Conservation (phyloP, 2,113 vertebrate species). For the Sorex araneus region DNA sequence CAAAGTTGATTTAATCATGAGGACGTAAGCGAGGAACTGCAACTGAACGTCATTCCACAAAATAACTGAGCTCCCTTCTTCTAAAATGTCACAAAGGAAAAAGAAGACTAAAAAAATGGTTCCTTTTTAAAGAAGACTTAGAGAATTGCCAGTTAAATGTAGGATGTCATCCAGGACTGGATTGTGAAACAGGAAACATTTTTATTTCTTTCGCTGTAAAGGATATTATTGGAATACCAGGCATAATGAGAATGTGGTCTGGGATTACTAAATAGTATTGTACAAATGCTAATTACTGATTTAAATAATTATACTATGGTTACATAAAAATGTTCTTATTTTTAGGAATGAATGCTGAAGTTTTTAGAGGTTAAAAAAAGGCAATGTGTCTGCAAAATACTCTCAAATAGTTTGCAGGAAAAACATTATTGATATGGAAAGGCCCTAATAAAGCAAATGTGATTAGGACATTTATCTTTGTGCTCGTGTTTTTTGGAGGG, state of each 20-base stretch:
- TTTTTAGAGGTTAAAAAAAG: conserved; percentile 37
- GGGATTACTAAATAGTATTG: not conserved
- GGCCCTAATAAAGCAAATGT: not conserved
- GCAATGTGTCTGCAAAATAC: not conserved
- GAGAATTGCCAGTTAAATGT: not conserved
- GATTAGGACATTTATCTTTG: conserved; percentile 4
- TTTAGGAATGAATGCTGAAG: conserved; percentile 12
- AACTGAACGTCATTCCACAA: not conserved
- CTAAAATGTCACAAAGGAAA: conserved; percentile 6
- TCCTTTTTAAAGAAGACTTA: not conserved
- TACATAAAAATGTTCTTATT: conserved; percentile 3
- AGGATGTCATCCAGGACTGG: not conserved
- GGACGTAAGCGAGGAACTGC: not conserved
- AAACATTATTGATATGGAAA: not conserved
- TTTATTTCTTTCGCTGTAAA: conserved; percentile 29
- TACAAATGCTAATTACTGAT: not conserved
- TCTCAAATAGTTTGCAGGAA: not conserved
- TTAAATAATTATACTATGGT: not conserved
- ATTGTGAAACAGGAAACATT: not conserved
- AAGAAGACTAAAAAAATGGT: not conserved
- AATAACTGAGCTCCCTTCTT: not conserved
- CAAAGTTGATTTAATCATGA: not conserved
- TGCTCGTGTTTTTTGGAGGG: too few species aligned
- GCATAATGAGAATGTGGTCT: conserved; percentile 24
- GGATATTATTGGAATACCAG: not conserved